phyloP scores from a whole-genome alignment of 2,113 vertebrate genomes.

The Drymodes brunneopygia region DNA sequence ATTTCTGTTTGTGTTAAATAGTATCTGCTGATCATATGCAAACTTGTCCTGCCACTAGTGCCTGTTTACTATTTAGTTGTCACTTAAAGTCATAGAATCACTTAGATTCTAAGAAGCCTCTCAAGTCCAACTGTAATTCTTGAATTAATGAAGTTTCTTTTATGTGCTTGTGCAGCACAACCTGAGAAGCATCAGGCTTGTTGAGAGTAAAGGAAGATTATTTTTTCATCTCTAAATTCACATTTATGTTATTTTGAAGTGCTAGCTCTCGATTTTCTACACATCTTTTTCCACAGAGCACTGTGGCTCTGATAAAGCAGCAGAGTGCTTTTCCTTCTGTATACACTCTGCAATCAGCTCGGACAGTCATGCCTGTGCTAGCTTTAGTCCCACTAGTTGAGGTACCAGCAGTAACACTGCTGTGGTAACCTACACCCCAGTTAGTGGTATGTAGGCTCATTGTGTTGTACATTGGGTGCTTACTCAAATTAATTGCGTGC shows the following conservation, averaged over 20 bases:
- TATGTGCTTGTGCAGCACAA: not conserved
- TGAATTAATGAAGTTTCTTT: not conserved
- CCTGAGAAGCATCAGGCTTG: not conserved
- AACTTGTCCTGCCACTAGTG: not conserved
- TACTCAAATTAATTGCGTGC: not conserved
- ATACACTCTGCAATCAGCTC: not conserved
- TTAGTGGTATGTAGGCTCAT: not conserved
- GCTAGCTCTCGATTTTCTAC: not conserved
- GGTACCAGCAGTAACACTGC: not conserved
- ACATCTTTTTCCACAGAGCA: not conserved
- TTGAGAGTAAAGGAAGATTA: not conserved
- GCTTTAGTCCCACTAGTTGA: not conserved
- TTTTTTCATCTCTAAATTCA: not conserved
- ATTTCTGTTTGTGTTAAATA: not conserved
- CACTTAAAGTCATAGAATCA: not conserved
- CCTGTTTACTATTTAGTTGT: not conserved
- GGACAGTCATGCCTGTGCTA: not conserved
- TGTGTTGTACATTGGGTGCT: not conserved
- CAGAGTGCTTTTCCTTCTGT: not conserved
- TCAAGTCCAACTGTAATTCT: not conserved
- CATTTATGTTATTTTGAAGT: not conserved
- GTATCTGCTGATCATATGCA: not conserved
- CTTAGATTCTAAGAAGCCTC: not conserved
- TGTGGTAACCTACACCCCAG: not conserved
- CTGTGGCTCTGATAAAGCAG: not conserved